phyloP scores from a whole-genome alignment of 53 echinoderm and acorn worm species.

The Astropecten irregularis region DNA sequence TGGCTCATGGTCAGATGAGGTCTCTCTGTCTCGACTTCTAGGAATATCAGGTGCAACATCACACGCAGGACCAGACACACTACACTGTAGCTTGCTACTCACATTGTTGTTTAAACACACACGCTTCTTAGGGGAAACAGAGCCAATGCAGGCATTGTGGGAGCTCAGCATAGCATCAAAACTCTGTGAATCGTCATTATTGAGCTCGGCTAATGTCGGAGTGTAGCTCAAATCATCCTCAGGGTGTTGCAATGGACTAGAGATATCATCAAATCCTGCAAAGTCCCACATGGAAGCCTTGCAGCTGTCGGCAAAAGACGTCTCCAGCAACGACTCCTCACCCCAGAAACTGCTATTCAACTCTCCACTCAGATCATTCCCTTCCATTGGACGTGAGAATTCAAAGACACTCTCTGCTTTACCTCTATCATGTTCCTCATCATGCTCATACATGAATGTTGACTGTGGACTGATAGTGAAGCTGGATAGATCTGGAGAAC shows the following conservation, averaged over 20 bases:
- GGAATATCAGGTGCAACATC: conserved; percentile 3
- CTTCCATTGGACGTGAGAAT: conserved; percentile 74
- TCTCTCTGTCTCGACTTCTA: neutral
- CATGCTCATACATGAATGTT: conserved; percentile 84
- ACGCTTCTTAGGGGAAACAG: neutral
- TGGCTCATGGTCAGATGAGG: conserved; percentile 5
- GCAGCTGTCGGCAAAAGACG: conserved; percentile 70
- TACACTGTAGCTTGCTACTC: conserved; percentile 6
- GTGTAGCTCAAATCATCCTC: conserved; percentile 64
- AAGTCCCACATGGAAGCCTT: conserved; percentile 82
- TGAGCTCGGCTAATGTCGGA: conserved; percentile 92
- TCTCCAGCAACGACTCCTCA: conserved; percentile 62
- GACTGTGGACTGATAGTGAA: conserved; percentile 72
- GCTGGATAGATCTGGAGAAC: conserved; percentile 63
- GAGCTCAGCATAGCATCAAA: conserved; percentile 58
- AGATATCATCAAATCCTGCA: conserved; percentile 70
- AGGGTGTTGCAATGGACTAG: conserved; percentile 66
- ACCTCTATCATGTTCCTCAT: conserved; percentile 21
- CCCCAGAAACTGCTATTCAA: conserved; percentile 68
- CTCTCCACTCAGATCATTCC: conserved; percentile 70
- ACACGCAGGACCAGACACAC: conserved; percentile 31
- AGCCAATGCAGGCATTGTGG: conserved; percentile 4
- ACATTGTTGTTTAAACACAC: neutral
- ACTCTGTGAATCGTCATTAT: conserved; percentile 89
- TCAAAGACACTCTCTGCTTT: conserved; percentile 56